Evolutionary conservation across 2,797 vertebrate species (phyloP).

Genomic region (Clarias platycephalus): DNA sequence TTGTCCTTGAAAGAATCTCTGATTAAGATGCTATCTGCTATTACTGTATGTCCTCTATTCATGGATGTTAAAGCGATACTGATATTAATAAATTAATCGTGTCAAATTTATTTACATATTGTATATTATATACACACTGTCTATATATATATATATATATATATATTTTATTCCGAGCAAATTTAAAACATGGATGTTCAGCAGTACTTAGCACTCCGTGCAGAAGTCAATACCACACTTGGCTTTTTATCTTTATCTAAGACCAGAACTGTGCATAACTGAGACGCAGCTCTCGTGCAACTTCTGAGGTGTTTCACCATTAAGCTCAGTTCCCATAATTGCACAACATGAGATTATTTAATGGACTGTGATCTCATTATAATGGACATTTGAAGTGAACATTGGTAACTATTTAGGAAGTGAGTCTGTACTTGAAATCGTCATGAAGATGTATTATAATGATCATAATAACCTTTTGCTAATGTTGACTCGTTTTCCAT

Average conservation of each 20-base stretch:
- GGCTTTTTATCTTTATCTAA: background rate
- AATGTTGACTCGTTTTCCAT: slow-evolving; percentile 10
- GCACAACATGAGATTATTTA: background rate
- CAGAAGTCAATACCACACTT: background rate
- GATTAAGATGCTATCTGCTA: background rate
- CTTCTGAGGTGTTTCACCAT: background rate
- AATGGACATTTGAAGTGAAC: background rate
- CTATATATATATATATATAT: too few species aligned
- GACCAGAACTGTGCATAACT: background rate
- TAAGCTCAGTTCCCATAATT: background rate
- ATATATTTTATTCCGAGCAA: background rate
- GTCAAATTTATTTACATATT: background rate
- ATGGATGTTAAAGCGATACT: background rate
- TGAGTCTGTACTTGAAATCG: slow-evolving; percentile 13
- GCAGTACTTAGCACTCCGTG: background rate
- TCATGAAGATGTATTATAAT: background rate
- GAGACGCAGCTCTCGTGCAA: background rate
- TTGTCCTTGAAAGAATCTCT: background rate
- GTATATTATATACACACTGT: too few species aligned
- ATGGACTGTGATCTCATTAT: background rate
- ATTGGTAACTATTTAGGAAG: slow-evolving; percentile 4
- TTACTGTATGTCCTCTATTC: background rate
- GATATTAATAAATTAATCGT: background rate
- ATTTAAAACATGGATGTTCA: background rate
- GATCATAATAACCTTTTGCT: slow-evolving; percentile 16